Conservation (phyloP, 2,113 vertebrate genomes). For the Oryzias curvinotus region DNA sequence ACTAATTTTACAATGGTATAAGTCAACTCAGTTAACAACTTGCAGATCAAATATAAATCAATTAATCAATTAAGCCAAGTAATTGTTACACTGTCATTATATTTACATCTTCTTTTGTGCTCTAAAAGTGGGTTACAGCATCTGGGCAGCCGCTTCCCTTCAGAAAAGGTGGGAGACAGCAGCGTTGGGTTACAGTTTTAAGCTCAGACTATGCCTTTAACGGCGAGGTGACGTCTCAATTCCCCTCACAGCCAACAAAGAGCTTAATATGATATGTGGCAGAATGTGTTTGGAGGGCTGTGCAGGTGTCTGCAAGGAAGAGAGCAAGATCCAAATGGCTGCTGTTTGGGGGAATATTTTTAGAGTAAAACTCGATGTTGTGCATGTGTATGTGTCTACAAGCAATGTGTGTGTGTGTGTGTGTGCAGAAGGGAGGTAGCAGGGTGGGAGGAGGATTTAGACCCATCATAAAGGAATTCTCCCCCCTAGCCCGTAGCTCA, state of each 20-base stretch:
- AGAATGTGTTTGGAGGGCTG: conserved; percentile 16
- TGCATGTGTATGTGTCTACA: conserved; percentile 49
- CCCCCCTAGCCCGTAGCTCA: conserved; percentile 76
- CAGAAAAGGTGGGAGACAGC: background rate
- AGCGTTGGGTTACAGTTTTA: conserved; percentile 23
- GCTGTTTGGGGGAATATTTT: conserved; percentile 51
- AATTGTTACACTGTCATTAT: too few relatives aligned
- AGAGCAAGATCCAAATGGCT: conserved; percentile 30
- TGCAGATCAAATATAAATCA: too few relatives aligned
- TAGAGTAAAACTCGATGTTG: conserved; percentile 37
- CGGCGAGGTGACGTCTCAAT: conserved; percentile 44
- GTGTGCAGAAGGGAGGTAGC: conserved; percentile 34
- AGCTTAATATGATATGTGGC: conserved; percentile 45
- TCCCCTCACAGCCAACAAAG: conserved; percentile 52
- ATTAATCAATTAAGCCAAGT: too few relatives aligned
- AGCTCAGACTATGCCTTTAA: conserved; percentile 45
- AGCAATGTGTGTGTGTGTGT: conserved; percentile 38
- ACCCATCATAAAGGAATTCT: conserved; percentile 80
- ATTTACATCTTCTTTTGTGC: too few relatives aligned
- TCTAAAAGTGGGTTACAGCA: too few relatives aligned
- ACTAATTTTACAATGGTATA: too few relatives aligned
- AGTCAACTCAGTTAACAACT: too few relatives aligned
- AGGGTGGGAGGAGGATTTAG: conserved; percentile 71
- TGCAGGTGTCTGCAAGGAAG: conserved; percentile 46
- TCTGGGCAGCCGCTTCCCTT: too few relatives aligned